A percentile compares a stretch with the other conserved stretches of the same genome.
phyloP scores from a whole-genome alignment of 2,797 vertebrate species.

The Propithecus deckenii region DNA sequence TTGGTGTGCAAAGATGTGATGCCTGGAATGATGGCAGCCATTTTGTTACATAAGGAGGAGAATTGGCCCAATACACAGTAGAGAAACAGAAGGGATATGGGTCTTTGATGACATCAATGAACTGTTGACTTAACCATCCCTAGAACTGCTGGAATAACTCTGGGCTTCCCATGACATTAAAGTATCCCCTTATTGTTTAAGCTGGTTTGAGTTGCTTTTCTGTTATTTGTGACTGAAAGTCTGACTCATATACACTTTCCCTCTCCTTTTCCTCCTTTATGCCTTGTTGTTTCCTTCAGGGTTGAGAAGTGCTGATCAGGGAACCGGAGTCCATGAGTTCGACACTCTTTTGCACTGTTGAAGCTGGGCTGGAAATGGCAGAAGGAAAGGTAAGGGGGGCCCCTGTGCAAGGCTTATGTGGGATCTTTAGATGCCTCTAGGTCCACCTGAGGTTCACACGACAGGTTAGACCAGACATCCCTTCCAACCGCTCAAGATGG shows the following conservation, averaged over 20 bases:
- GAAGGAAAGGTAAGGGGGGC: neutral
- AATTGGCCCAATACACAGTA: neutral
- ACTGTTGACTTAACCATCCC: neutral
- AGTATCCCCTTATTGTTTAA: neutral
- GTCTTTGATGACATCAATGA: neutral
- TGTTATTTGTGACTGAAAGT: neutral
- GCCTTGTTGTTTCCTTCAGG: neutral
- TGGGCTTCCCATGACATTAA: neutral
- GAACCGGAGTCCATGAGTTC: too few species aligned
- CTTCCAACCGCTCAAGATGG: neutral
- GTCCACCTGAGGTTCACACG: neutral
- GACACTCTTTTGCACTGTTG: neutral
- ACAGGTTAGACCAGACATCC: neutral
- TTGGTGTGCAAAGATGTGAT: neutral
- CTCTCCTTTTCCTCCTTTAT: neutral
- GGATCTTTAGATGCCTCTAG: neutral
- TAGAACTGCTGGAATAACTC: neutral
- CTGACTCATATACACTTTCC: neutral
- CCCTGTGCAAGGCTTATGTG: neutral
- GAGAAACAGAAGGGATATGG: neutral
- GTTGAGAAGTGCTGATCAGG: neutral
- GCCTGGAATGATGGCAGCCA: neutral
- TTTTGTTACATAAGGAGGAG: neutral
- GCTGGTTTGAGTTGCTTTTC: neutral
- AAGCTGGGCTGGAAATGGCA: neutral